These are phyloP conservation scores for Germaria angustata DNA, from an alignment of 2,888 invertebrate genomes.

Conservation along the genomic window DNA sequence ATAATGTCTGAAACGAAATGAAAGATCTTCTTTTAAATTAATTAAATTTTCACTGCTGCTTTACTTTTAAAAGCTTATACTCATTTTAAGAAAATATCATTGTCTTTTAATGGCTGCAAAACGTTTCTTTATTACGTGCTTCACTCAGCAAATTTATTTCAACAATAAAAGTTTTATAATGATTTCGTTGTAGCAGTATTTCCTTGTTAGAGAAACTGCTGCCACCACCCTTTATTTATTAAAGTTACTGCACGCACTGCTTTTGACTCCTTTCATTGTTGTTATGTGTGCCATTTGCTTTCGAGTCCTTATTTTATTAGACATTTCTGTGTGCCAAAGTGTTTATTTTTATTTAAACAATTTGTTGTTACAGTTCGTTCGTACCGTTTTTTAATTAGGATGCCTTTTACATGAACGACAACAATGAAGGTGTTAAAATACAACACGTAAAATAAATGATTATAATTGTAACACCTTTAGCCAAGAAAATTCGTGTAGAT, in stretches of 20 bases:
- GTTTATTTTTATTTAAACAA: background rate
- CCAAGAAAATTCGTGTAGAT: background rate
- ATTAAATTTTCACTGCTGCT: background rate
- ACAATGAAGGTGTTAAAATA: background rate
- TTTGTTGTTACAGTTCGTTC: background rate
- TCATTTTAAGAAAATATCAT: constrained; percentile 15
- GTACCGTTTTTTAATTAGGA: too few species aligned
- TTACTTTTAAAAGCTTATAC: background rate
- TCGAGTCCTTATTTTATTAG: background rate
- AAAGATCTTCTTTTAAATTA: too few species aligned
- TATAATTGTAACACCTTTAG: background rate
- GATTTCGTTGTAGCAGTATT: background rate
- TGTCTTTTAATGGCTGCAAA: constrained; percentile 40
- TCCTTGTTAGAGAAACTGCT: background rate
- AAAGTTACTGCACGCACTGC: background rate
- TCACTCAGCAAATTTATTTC: constrained; percentile 23
- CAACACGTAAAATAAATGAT: background rate
- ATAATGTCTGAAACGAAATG: too few species aligned
- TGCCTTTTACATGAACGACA: background rate
- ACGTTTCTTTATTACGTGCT: constrained; percentile 46
- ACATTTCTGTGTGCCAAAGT: background rate
- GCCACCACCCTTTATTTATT: background rate
- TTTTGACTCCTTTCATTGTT: background rate
- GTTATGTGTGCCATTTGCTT: background rate
- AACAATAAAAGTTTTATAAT: background rate